Evolutionary conservation across 2,113 vertebrate species (phyloP).

Genomic region (Cottus gobio): DNA sequence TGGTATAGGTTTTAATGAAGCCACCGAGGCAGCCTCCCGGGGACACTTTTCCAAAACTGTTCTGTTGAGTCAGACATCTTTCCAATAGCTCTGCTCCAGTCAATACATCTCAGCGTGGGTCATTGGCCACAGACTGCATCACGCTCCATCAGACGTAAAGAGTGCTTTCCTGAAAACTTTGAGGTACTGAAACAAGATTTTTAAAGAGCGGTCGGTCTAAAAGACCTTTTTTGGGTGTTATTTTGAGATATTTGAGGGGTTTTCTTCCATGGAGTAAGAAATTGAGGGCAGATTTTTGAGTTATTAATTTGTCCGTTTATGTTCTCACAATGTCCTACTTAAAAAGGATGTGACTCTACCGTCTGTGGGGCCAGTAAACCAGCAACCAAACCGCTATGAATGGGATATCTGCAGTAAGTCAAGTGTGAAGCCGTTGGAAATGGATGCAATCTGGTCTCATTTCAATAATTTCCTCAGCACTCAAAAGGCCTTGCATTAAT

Average conservation of each 20-base stretch:
- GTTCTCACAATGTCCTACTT: constrained; percentile 6
- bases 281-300: background rate
- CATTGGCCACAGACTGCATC: constrained; percentile 56
- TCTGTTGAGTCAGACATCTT: constrained; percentile 64
- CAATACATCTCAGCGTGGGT: constrained; percentile 54
- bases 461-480: background rate
- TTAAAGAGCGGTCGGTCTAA: background rate
- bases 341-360: background rate
- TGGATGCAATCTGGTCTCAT: background rate
- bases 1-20: constrained; percentile 74
- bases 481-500: background rate
- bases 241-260: constrained; percentile 14
- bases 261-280: background rate
- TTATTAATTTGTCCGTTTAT: background rate
- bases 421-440: background rate
- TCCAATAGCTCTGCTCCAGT: constrained; percentile 55
- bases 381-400: background rate
- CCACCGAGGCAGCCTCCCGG: constrained; percentile 47
- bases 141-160: constrained; percentile 48
- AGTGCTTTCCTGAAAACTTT: constrained; percentile 39
- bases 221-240: background rate
- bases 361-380: background rate
- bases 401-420: background rate
- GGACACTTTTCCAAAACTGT: constrained; percentile 59
- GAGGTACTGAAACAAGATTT: background rate